A percentile compares a stretch with the other conserved stretches of the same genome.
Evolutionary conservation across 2,113 vertebrate genomes (phyloP).

Genomic region (Dipodomys ordii): DNA sequence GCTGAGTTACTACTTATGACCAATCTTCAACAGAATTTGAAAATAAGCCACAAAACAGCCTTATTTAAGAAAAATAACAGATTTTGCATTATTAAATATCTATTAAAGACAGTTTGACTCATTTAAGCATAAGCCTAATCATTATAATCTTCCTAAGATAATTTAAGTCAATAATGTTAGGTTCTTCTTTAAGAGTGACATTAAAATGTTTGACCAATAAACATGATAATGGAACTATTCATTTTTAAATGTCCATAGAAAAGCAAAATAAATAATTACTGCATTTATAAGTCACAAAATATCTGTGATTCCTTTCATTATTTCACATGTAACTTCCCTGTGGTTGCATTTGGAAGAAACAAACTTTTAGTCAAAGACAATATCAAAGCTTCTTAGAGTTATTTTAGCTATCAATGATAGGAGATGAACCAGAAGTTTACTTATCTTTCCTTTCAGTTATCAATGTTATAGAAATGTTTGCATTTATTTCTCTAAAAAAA

Average conservation of each 20-base stretch:
- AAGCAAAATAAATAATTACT: conserved; percentile 2
- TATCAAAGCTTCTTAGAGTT: background rate
- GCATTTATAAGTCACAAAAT: conserved; percentile 8
- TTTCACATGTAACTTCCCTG: conserved; percentile 2
- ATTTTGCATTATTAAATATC: background rate
- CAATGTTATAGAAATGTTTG: conserved; percentile 32
- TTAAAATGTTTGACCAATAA: background rate
- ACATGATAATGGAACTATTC: conserved; percentile 6
- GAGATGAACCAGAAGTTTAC: background rate
- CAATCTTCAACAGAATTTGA: conserved; percentile 10
- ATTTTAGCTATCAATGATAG: background rate
- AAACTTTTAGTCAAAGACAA: background rate
- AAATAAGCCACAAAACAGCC: conserved; percentile 47
- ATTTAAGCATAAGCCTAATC: background rate
- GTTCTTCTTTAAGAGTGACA: background rate
- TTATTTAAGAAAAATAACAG: conserved; percentile 42
- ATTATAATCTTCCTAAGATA: conserved; percentile 10
- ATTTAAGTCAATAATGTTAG: conserved; percentile 30
- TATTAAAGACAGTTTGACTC: background rate
- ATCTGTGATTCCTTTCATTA: background rate
- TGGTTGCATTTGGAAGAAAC: background rate
- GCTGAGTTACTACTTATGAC: background rate
- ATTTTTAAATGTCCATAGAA: background rate
- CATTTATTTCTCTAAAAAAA: background rate
- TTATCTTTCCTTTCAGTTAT: conserved; percentile 31